Percentiles rank a stretch among this genome's conserved stretches.
Evolutionary conservation across 23 tunicate species (phyloP).

Genomic region (Halocynthia aurantium): DNA sequence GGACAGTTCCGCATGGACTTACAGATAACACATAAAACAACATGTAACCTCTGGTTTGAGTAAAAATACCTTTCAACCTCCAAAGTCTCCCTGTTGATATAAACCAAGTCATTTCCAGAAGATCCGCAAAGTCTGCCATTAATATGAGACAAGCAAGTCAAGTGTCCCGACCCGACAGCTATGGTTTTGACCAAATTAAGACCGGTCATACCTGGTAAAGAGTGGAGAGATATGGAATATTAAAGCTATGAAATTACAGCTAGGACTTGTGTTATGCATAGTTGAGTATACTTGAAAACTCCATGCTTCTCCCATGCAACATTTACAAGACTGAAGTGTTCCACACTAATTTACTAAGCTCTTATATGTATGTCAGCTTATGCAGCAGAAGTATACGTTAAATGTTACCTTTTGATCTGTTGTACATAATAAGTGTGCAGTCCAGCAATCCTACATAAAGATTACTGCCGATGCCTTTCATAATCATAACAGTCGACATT

Average conservation of each 20-base stretch:
- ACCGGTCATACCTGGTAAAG: slow-evolving; percentile 22
- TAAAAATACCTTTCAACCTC: slow-evolving; percentile 48
- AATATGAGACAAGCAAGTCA: slow-evolving; percentile 46
- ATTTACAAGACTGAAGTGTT: background rate
- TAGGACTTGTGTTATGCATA: background rate
- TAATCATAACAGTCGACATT: slow-evolving; percentile 89
- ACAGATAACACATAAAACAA: background rate
- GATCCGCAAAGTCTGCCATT: slow-evolving; percentile 63
- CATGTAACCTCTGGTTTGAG: background rate
- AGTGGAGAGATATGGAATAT: no score
- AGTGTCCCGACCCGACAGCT: slow-evolving; percentile 61
- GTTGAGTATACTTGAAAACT: background rate
- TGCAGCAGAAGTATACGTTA: background rate
- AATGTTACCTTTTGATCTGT: slow-evolving; percentile 44
- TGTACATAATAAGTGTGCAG: slow-evolving; percentile 68
- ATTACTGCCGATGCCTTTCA: slow-evolving; percentile 52
- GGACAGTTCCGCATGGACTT: no score
- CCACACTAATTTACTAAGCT: background rate
- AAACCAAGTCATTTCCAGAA: slow-evolving; percentile 69
- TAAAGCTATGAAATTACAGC: no score
- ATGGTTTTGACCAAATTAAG: slow-evolving; percentile 58
- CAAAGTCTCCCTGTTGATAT: slow-evolving; percentile 50
- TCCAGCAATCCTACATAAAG: slow-evolving; percentile 86
- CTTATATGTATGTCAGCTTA: no score
- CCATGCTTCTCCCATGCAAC: background rate